Evolutionary conservation across 2,113 vertebrate species (phyloP).

Genomic region (Columba livia): DNA sequence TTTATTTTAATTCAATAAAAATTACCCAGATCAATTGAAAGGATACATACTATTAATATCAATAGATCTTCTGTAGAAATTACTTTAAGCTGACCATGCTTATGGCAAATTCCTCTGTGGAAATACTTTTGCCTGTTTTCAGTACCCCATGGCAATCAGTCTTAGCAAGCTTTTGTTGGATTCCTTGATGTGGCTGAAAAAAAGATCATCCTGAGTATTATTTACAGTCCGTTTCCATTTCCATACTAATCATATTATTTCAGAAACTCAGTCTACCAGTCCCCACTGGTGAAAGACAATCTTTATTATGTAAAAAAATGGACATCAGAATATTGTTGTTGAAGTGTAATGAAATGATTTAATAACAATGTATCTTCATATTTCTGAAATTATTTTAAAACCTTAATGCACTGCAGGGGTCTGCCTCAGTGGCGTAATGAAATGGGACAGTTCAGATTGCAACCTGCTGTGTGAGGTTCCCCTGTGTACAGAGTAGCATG

Average conservation of each 20-base stretch:
- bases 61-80: neutral
- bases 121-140: neutral
- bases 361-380: conserved; percentile 58
- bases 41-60: neutral
- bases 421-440: conserved; percentile 47
- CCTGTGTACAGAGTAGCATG: neutral
- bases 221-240: conserved; percentile 31
- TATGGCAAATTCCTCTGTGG: neutral
- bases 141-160: neutral
- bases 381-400: conserved; percentile 64
- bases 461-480: conserved; percentile 53
- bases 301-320: conserved; percentile 36
- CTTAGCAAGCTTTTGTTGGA: neutral
- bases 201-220: conserved; percentile 46
- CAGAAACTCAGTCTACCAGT: conserved; percentile 14
- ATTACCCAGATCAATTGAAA: neutral
- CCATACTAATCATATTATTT: conserved; percentile 39
- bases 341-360: conserved; percentile 55
- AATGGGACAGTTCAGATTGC: conserved; percentile 58
- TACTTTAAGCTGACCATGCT: neutral
- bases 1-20: conserved; percentile 27
- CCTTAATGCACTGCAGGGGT: conserved; percentile 40
- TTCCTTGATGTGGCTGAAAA: conserved; percentile 12
- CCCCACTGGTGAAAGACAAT: conserved; percentile 18
- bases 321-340: conserved; percentile 35